Evolutionary conservation across 2,888 invertebrate species (phyloP).

Genomic region (Caenorhabditis sulstoni): DNA sequence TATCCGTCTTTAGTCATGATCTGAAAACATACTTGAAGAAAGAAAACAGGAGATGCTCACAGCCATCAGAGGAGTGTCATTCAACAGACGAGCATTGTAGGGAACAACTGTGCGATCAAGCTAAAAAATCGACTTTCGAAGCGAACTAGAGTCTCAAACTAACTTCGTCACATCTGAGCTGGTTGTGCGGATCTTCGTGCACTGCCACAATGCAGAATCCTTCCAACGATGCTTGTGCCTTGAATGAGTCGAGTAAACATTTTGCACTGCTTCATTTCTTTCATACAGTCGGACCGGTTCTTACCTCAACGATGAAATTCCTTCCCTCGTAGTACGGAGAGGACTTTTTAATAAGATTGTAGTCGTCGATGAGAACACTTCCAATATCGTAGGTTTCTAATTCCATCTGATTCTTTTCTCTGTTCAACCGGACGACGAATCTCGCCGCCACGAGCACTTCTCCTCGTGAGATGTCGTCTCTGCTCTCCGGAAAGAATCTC

Average conservation of each 20-base stretch:
- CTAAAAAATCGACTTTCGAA: neutral
- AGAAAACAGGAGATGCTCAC: neutral
- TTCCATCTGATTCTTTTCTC: neutral
- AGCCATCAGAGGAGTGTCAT: conserved; percentile 15
- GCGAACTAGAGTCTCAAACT: too few relatives aligned
- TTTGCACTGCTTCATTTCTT: neutral
- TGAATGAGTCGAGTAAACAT: neutral
- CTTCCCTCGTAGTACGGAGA: neutral
- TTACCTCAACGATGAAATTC: conserved; percentile 36
- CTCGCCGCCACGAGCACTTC: conserved; percentile 41
- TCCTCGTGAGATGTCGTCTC: conserved; percentile 6
- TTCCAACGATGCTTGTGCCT: conserved; percentile 28
- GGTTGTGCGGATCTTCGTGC: conserved; percentile 23
- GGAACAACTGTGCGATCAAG: conserved; percentile 28
- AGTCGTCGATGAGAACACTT: neutral
- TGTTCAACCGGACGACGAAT: conserved; percentile 8
- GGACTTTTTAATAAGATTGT: conserved; percentile 1
- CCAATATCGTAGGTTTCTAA: conserved; percentile 18
- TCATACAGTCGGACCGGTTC: too few relatives aligned
- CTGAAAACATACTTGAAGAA: neutral
- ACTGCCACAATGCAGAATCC: conserved; percentile 46
- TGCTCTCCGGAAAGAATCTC: conserved; percentile 30
- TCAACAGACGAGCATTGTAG: conserved; percentile 17
- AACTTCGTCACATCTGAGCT: conserved; percentile 29
- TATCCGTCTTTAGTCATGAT: conserved; percentile 28